phyloP scores from a whole-genome alignment of 2,888 invertebrate species.

The Tenthredo livida region DNA sequence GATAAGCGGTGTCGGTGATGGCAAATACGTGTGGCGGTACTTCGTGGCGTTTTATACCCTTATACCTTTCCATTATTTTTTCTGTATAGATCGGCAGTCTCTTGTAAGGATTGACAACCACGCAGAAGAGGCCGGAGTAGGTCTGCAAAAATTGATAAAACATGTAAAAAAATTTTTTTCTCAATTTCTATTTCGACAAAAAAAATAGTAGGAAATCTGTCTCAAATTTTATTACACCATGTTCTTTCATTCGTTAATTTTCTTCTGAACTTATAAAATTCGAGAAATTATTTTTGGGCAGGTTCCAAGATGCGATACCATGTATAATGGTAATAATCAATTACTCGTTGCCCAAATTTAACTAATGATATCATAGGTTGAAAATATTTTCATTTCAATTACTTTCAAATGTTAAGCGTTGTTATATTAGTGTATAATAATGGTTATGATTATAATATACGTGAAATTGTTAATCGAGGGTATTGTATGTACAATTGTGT shows the following conservation, averaged over 20 bases:
- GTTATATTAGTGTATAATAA: neutral
- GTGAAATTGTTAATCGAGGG: neutral
- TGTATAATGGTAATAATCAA: too few relatives aligned
- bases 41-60: conserved; percentile 99
- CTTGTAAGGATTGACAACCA: conserved; percentile 99
- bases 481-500: neutral
- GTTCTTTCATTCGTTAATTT: too few relatives aligned
- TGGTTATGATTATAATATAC: neutral
- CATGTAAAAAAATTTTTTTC: too few relatives aligned
- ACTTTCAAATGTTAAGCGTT: neutral
- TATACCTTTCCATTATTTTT: conserved; percentile 99
- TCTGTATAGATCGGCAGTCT: conserved; percentile 99
- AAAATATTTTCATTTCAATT: too few relatives aligned
- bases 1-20: conserved; percentile 99
- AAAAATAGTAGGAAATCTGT: neutral
- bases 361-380: too few relatives aligned
- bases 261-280: too few relatives aligned
- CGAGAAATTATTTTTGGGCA: too few relatives aligned
- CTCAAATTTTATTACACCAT: too few relatives aligned
- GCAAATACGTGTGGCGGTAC: conserved; percentile 99
- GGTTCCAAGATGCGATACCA: too few relatives aligned
- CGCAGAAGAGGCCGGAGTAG: conserved; percentile 99
- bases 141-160: conserved; percentile 87
- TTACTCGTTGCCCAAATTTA: too few relatives aligned
- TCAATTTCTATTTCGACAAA: neutral